Conservation (phyloP, 2,888 invertebrate species). For the Dryomyza anilis region DNA sequence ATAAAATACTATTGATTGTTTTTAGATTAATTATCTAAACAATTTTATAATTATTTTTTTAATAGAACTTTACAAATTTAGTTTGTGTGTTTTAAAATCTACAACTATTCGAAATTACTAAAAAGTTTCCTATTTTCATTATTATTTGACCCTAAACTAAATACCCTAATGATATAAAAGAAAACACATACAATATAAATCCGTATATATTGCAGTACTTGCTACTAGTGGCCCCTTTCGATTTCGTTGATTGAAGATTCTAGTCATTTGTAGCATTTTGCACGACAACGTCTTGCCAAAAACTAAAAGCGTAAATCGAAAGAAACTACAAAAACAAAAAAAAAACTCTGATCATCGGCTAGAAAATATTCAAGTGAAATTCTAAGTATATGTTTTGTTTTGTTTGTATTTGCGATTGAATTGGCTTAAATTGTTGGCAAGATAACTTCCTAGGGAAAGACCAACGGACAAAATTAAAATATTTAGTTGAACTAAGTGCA, state of each 20-base stretch:
- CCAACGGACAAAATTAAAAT: too few species aligned
- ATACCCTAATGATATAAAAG: neutral
- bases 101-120: too few species aligned
- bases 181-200: neutral
- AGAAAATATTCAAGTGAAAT: conserved; percentile 12
- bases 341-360: conserved; percentile 26
- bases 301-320: conserved; percentile 15
- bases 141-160: too few species aligned
- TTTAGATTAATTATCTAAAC: too few species aligned
- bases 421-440: conserved; percentile 14
- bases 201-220: neutral
- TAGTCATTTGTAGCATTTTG: conserved; percentile 1
- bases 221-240: conserved; percentile 7
- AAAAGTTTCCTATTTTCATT: too few species aligned
- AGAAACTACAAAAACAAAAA: conserved; percentile 25
- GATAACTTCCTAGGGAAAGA: neutral
- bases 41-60: too few species aligned
- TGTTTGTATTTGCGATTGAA: neutral
- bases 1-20: too few species aligned
- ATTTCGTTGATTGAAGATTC: neutral
- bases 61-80: too few species aligned
- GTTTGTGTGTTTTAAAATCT: too few species aligned
- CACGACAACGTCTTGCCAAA: neutral
- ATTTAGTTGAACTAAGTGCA: neutral
- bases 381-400: neutral